phyloP scores from a whole-genome alignment of 2,888 invertebrate species.

The Mesorhabditis sp. region DNA sequence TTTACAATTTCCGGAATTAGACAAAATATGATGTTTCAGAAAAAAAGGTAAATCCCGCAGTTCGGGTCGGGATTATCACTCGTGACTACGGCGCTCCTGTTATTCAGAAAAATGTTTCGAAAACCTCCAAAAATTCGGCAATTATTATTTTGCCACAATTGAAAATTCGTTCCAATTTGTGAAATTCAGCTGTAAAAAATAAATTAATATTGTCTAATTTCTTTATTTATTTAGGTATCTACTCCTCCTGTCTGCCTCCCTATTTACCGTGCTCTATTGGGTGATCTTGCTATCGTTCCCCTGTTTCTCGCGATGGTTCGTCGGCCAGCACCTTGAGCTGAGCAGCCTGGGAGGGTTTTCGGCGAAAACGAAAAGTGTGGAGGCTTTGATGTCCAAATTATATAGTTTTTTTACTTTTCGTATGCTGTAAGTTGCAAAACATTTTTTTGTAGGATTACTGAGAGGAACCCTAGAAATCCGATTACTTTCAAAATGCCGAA shows the following conservation, averaged over 20 bases:
- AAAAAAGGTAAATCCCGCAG: too few relatives aligned
- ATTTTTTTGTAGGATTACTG: neutral
- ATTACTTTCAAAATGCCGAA: too few relatives aligned
- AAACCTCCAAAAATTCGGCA: too few relatives aligned
- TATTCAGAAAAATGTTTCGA: too few relatives aligned
- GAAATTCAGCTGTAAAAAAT: too few relatives aligned
- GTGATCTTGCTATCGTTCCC: constrained; percentile 43
- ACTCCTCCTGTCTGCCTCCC: constrained; percentile 38
- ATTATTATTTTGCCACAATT: too few relatives aligned
- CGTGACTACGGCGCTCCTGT: too few relatives aligned
- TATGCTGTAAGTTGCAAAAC: neutral
- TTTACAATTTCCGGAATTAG: too few relatives aligned
- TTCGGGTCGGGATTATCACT: too few relatives aligned
- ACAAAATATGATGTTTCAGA: too few relatives aligned
- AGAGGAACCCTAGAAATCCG: neutral
- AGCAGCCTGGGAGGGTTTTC: constrained; percentile 32
- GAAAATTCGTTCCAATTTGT: too few relatives aligned
- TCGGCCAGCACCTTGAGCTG: constrained; percentile 48
- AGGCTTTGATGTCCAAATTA: neutral
- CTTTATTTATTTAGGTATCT: constrained; percentile 41
- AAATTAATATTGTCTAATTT: too few relatives aligned
- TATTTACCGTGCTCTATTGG: constrained; percentile 51
- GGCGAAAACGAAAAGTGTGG: constrained; percentile 17
- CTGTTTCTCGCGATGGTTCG: constrained; percentile 52
- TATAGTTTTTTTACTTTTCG: neutral